Evolutionary conservation across 2,113 vertebrate species (phyloP).

Genomic region (Channa maculata): DNA sequence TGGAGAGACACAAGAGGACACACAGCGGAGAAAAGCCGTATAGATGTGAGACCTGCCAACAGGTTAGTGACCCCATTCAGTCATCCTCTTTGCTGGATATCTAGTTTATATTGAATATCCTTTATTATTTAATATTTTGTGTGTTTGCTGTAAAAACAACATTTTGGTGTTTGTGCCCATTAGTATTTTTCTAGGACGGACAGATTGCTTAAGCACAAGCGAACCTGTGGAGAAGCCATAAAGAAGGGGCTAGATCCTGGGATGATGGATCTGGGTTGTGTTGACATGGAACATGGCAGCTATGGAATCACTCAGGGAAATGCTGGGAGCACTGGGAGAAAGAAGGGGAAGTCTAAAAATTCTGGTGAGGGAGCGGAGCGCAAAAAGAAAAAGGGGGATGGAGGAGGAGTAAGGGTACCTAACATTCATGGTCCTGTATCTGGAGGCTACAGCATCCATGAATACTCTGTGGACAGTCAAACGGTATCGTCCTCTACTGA

Average conservation of each 20-base stretch:
- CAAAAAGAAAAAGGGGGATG: slow-evolving; percentile 87
- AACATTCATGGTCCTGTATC: slow-evolving; percentile 76
- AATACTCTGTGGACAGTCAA: slow-evolving; percentile 90
- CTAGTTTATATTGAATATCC: too few species aligned
- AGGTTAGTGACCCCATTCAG: slow-evolving; percentile 72
- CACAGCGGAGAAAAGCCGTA: slow-evolving; percentile 99
- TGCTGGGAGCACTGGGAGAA: slow-evolving; percentile 86
- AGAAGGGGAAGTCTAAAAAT: slow-evolving; percentile 92
- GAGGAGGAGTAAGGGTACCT: slow-evolving; percentile 31
- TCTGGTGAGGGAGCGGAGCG: slow-evolving; percentile 87
- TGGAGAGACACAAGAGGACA: slow-evolving; percentile 99
- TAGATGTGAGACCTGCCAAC: slow-evolving; percentile 99
- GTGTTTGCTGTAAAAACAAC: background rate
- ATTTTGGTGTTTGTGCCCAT: slow-evolving; percentile 20
- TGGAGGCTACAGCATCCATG: slow-evolving; percentile 85
- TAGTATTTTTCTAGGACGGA: slow-evolving; percentile 99
- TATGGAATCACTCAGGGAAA: slow-evolving; percentile 94
- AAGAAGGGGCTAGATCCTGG: slow-evolving; percentile 91
- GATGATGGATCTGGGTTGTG: slow-evolving; percentile 85
- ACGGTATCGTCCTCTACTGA: slow-evolving; percentile 87
- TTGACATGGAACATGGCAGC: slow-evolving; percentile 88
- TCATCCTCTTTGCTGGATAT: background rate
- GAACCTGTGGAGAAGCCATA: slow-evolving; percentile 95
- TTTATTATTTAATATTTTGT: background rate
- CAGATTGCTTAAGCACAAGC: slow-evolving; percentile 98